A percentile compares a stretch with the other conserved stretches of the same genome.
phyloP scores from a whole-genome alignment of 2,113 vertebrate species.

The Ophthalmolycus amberensis region DNA sequence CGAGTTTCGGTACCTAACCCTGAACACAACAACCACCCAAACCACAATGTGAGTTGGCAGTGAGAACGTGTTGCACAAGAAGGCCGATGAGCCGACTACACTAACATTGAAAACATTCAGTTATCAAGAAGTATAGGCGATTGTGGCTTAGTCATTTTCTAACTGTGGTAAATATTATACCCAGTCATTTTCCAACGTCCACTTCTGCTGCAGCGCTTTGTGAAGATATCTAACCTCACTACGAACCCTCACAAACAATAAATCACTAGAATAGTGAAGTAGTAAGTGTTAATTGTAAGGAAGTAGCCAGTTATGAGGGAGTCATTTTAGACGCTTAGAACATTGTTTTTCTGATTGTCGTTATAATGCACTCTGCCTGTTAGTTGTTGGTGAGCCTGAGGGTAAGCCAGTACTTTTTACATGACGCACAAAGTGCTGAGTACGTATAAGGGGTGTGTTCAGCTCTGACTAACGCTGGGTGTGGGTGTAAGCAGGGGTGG shows the following conservation, averaged over 20 bases:
- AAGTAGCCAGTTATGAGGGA: too few species aligned
- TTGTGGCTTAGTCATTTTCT: background rate
- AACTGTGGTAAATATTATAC: background rate
- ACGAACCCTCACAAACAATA: background rate
- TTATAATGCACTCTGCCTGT: background rate
- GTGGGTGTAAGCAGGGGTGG: conserved; percentile 1
- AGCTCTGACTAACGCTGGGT: background rate
- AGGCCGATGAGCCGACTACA: background rate
- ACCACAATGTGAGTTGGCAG: background rate
- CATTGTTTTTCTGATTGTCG: background rate
- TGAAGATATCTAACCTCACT: background rate
- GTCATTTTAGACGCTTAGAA: too few species aligned
- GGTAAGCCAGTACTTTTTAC: background rate
- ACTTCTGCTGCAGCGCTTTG: background rate
- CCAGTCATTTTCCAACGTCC: background rate
- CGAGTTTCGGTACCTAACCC: too few species aligned
- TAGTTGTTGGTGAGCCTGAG: too few species aligned
- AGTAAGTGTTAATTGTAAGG: too few species aligned
- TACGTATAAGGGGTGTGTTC: background rate
- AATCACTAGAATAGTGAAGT: background rate
- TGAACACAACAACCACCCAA: background rate
- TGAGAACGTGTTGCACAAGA: background rate
- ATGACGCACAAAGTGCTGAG: background rate
- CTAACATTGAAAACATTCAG: background rate
- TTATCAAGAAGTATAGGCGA: background rate